Percentiles rank a stretch among this genome's conserved stretches.
Conservation (phyloP, 2,888 invertebrate species). For the Cetonia aurata region DNA sequence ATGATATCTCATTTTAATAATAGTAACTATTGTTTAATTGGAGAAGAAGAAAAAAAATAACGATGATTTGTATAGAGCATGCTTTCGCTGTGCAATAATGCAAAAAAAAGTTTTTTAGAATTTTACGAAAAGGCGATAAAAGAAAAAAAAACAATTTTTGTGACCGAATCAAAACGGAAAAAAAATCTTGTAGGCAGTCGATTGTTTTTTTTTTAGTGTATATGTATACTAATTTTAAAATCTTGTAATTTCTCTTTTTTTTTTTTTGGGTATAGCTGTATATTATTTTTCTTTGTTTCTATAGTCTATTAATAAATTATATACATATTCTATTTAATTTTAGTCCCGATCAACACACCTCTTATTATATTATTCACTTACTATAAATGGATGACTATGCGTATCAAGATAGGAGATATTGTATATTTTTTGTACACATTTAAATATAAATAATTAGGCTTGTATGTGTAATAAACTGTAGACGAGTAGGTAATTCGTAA, state of each 20-base stretch:
- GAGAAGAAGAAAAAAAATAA: not conserved
- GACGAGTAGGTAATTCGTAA: too few species aligned
- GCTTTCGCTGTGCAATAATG: slow-evolving; percentile 49
- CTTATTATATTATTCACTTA: slow-evolving; percentile 13
- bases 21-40: not conserved
- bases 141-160: not conserved
- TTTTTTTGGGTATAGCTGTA: slow-evolving; percentile 35
- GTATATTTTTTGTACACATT: slow-evolving; percentile 36
- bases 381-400: not conserved
- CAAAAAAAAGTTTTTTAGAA: slow-evolving; percentile 32
- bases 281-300: slow-evolving; percentile 35
- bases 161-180: slow-evolving; percentile 18
- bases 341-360: slow-evolving; percentile 14
- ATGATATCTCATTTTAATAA: slow-evolving; percentile 37
- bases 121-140: slow-evolving; percentile 19
- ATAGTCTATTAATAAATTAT: slow-evolving; percentile 42
- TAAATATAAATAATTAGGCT: slow-evolving; percentile 22
- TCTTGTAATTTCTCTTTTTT: slow-evolving; percentile 21
- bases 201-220: slow-evolving; percentile 38
- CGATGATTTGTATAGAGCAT: slow-evolving; percentile 40
- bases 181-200: slow-evolving; percentile 2
- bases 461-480: slow-evolving; percentile 19
- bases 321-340: slow-evolving; percentile 39
- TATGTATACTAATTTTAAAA: slow-evolving; percentile 28
- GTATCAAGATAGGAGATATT: slow-evolving; percentile 20